phyloP scores from a whole-genome alignment of 2,797 vertebrate species.

The Peromyscus attwateri region DNA sequence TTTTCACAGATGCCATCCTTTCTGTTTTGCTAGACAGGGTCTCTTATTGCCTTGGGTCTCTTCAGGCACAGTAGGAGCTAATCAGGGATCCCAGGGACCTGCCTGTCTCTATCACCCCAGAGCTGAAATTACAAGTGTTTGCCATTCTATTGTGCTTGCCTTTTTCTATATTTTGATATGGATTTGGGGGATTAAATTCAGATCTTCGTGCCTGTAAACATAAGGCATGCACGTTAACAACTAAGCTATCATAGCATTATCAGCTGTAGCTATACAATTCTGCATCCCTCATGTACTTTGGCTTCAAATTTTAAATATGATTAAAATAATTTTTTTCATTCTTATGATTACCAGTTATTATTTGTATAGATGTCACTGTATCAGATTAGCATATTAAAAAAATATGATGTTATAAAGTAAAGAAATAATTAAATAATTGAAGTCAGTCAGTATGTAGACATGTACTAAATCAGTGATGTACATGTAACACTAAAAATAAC shows the following conservation, averaged over 20 bases:
- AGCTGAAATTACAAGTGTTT: neutral
- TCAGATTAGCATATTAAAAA: neutral
- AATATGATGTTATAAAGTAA: neutral
- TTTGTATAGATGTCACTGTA: neutral
- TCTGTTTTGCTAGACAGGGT: neutral
- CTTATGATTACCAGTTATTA: neutral
- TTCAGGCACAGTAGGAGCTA: neutral
- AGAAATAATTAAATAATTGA: neutral
- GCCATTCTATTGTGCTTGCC: neutral
- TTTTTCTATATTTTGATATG: neutral
- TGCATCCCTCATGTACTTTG: neutral
- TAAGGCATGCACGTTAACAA: neutral
- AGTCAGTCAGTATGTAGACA: neutral
- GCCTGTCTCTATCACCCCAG: neutral
- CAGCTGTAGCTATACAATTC: neutral
- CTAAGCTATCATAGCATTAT: neutral
- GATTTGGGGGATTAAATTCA: neutral
- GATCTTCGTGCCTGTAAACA: neutral
- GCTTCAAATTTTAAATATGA: neutral
- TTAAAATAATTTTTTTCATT: constrained; percentile 12
- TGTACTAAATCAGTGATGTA: neutral
- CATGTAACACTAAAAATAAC: neutral
- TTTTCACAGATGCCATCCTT: neutral
- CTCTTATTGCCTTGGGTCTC: neutral
- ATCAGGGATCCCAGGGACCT: neutral